Evolutionary conservation across 2,888 invertebrate genomes (phyloP), one percentile per base, ranked within the genome.

Genomic region (Julus scanicus): DNA sequence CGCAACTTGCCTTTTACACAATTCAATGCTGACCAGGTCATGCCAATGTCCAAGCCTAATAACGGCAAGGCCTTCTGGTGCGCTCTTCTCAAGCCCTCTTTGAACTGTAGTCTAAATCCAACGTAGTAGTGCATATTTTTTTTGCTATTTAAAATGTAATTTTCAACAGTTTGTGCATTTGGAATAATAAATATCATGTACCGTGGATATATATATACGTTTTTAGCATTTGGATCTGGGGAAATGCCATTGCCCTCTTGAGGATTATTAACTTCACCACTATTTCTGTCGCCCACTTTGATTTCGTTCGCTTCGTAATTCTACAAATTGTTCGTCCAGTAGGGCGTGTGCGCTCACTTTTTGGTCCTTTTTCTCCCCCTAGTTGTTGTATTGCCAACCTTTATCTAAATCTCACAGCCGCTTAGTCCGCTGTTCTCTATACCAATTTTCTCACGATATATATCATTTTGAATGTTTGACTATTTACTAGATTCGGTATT

Each of bases 381-480:
- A 63, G 20, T 20, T 63, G 63, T 63, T 20, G 63, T 63, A 63
- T 20, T 20, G 63, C 63, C 63, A 63, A 63, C 63, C 44, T 20
- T 63, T n/a, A 63, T 63, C 63, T 63, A 63, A 63, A 63, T 63
- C 63, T 63, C 63, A 63, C 63, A 63, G 63, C 63, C 20, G 63
- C 63, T 4, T 20, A 63, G 63, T 63, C 63, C 63, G 63, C 63
- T 63, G 63, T 63, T 20, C 20, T 8, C 0, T 44, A 44, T 63
- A 63, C 63, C 63, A 63, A 63, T 63, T 63, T 63, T 63, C 63
- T 63, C 63, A 63, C 63, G 63, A 63, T 84, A 84, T 84, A 44
- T 84, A 44, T 84, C 48, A 84, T 84, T 84, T 84, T 84, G 39
- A 84, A 84, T 48, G 84, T 84, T 84, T 48, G 84, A 84, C 17